Percentiles rank a stretch among this genome's conserved stretches.
Conservation (phyloP, 2,888 invertebrate genomes). For the Choristoneura rosaceana region DNA sequence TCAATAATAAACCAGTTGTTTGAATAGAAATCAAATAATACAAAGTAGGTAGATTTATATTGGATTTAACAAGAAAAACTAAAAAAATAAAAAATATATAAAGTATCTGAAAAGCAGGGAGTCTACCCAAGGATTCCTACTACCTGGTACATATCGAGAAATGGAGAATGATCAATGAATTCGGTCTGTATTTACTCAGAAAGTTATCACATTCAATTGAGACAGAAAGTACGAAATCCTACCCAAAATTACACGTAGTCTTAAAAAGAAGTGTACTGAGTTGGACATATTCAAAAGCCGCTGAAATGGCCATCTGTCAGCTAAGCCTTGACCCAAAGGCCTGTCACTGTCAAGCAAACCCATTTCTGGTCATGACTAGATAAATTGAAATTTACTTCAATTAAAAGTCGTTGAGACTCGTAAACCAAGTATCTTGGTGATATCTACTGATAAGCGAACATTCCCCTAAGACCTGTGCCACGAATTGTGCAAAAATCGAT, state of each 20-base stretch:
- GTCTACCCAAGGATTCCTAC: not conserved
- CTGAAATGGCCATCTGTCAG: conserved; percentile 60
- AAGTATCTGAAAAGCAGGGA: not conserved
- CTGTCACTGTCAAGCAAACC: conserved; percentile 69
- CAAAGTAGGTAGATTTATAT: not conserved
- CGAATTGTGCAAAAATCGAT: conserved; percentile 75
- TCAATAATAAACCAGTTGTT: too few species aligned
- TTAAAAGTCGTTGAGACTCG: conserved; percentile 8
- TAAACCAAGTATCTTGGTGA: conserved; percentile 17
- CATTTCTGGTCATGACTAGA: conserved; percentile 17
- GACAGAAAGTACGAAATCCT: not conserved
- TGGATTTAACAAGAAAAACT: not conserved
- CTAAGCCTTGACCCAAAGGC: conserved; percentile 67
- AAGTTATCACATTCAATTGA: not conserved
- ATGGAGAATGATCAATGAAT: conserved; percentile 1
- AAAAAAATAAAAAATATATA: not conserved
- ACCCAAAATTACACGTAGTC: conserved; percentile 4
- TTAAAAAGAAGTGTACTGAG: conserved; percentile 3
- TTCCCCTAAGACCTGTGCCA: conserved; percentile 55
- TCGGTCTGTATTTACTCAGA: not conserved
- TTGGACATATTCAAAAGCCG: conserved; percentile 31
- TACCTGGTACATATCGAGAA: not conserved
- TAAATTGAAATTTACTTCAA: conserved; percentile 24
- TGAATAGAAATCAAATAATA: too few species aligned
- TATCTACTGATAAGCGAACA: conserved; percentile 59